phyloP scores from a whole-genome alignment of 1,140 invertebrate species.

The Drosophila bocki region DNA sequence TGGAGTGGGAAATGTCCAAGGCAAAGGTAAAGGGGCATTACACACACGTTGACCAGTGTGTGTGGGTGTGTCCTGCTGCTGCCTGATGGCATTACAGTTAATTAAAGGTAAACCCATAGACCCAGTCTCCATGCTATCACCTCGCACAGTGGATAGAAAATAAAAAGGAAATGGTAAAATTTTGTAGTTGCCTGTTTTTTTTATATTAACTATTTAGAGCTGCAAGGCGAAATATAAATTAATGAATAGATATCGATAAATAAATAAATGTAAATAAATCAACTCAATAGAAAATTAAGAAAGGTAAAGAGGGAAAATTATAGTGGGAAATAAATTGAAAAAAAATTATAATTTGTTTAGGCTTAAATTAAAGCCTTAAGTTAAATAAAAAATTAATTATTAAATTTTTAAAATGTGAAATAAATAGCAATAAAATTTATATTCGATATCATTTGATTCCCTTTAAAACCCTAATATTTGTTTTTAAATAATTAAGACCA shows the following conservation, averaged over 20 bases:
- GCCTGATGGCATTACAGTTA: slow-evolving; percentile 63
- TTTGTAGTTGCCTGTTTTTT: neutral
- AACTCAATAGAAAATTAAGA: too few relatives aligned
- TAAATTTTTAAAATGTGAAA: too few relatives aligned
- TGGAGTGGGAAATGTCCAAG: neutral
- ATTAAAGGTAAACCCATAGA: slow-evolving; percentile 63
- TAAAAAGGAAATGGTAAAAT: neutral
- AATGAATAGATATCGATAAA: neutral
- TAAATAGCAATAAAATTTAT: too few relatives aligned
- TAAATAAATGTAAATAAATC: neutral
- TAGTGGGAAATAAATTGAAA: too few relatives aligned
- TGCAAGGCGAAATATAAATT: too few relatives aligned
- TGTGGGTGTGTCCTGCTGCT: slow-evolving; percentile 3
- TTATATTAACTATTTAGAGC: neutral
- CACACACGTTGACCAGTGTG: slow-evolving; percentile 45
- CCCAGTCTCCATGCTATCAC: neutral
- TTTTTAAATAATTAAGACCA: too few relatives aligned
- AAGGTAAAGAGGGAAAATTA: too few relatives aligned
- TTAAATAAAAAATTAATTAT: too few relatives aligned
- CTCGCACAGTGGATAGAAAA: slow-evolving; percentile 38
- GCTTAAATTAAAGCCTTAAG: too few relatives aligned
- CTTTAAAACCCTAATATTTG: too few relatives aligned
- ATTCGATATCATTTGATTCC: too few relatives aligned
- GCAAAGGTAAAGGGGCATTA: slow-evolving; percentile 16
- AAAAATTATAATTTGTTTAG: too few relatives aligned